Base-by-base conservation (phyloP, 2,888 invertebrate genomes). In the Pherbina coryleti region DNA sequence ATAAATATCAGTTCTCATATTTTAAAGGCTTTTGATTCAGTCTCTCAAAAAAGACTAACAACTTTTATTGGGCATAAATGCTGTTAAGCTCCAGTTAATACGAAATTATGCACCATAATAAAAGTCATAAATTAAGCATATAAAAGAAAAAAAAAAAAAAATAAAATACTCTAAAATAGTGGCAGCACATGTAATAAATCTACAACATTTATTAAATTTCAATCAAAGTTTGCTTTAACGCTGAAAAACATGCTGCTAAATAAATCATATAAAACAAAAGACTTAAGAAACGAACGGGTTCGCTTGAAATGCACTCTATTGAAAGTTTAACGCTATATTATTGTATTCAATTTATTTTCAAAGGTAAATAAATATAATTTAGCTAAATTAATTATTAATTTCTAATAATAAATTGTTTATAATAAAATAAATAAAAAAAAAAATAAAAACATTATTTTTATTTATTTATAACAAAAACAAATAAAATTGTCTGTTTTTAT, bases 341-440 rank as follows among this genome's bases (percentile, higher is more conserved):
- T 34, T 62, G 22, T 37, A 49, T 76, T 14, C 49, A 62, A 64
- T 69, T n/a, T n/a, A n/a, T n/a, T n/a, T n/a, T n/a, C n/a, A n/a
- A n/a, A n/a, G n/a, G n/a, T n/a, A n/a, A n/a, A n/a, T n/a, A n/a
- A n/a, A n/a, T n/a, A n/a, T n/a, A n/a, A n/a, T n/a, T n/a, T n/a
- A n/a, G n/a, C n/a, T n/a, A n/a, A n/a, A n/a, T n/a, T n/a, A n/a
- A n/a, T n/a, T n/a, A n/a, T n/a, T n/a, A n/a, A n/a, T n/a, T n/a
- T n/a, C n/a, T n/a, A n/a, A n/a, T n/a, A n/a, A n/a, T n/a, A n/a
- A n/a, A n/a, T n/a, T n/a, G n/a, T n/a, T n/a, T n/a, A n/a, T n/a
- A n/a, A n/a, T n/a, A n/a, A n/a, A n/a, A n/a, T n/a, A n/a, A n/a
- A n/a, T n/a, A n/a, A n/a, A n/a, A n/a, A n/a, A n/a, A n/a, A n/a